These are phyloP conservation scores for Prionailurus bengalensis DNA, from an alignment of 2,113 vertebrate genomes.

Conservation along the genomic window DNA sequence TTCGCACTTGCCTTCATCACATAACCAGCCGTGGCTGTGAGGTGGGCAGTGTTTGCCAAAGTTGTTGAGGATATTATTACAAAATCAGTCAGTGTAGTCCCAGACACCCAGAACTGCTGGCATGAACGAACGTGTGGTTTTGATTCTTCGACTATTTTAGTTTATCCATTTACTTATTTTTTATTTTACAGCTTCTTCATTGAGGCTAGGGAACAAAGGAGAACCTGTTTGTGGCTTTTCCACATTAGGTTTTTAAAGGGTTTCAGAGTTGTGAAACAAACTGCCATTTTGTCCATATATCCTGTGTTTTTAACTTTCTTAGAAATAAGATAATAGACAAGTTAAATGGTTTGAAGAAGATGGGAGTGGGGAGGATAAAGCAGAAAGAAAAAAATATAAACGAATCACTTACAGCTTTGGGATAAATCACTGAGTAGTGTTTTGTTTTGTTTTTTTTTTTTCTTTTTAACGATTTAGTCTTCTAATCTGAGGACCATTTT, in stretches of 20 bases:
- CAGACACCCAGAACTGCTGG: neutral
- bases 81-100: neutral
- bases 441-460: neutral
- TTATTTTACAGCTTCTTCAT: neutral
- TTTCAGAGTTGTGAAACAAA: slow-evolving; percentile 22
- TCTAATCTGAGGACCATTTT: neutral
- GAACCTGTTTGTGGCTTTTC: neutral
- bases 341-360: slow-evolving; percentile 55
- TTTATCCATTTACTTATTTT: slow-evolving; percentile 48
- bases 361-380: neutral
- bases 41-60: slow-evolving; percentile 63
- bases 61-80: slow-evolving; percentile 48
- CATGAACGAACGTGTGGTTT: slow-evolving; percentile 27
- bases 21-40: slow-evolving; percentile 63
- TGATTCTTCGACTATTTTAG: slow-evolving; percentile 14
- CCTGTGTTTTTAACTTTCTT: slow-evolving; percentile 47
- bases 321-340: slow-evolving; percentile 23
- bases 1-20: slow-evolving; percentile 65
- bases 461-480: slow-evolving; percentile 5
- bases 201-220: neutral
- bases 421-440: neutral
- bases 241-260: slow-evolving; percentile 21
- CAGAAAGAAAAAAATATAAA: slow-evolving; percentile 41
- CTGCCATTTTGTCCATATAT: slow-evolving; percentile 55
- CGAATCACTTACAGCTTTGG: slow-evolving; percentile 4